Evolutionary conservation across 2,113 vertebrate species (phyloP).

Genomic region (Mustelus asterias): DNA sequence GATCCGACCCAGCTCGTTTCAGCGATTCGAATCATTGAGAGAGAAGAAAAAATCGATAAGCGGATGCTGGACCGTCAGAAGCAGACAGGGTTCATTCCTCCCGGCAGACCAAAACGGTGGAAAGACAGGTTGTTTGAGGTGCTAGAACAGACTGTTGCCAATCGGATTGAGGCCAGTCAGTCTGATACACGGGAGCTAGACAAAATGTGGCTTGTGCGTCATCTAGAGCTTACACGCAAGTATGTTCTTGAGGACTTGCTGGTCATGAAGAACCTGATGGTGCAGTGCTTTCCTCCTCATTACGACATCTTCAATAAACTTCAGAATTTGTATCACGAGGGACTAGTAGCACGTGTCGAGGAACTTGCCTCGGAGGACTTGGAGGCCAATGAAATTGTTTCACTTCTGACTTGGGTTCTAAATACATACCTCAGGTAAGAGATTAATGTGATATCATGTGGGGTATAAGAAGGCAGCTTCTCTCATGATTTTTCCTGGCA

Average conservation of each 20-base stretch:
- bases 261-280: slow-evolving; percentile 82
- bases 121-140: slow-evolving; percentile 85
- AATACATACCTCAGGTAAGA: slow-evolving; percentile 87
- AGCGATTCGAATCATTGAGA: slow-evolving; percentile 88
- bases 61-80: slow-evolving; percentile 87
- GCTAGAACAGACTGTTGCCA: slow-evolving; percentile 80
- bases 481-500: not conserved
- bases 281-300: slow-evolving; percentile 85
- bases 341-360: slow-evolving; percentile 73
- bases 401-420: slow-evolving; percentile 86
- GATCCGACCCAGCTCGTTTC: slow-evolving; percentile 93
- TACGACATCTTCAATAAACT: slow-evolving; percentile 82
- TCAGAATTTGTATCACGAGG: slow-evolving; percentile 77
- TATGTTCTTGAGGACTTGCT: slow-evolving; percentile 85
- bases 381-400: slow-evolving; percentile 93
- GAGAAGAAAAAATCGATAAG: slow-evolving; percentile 88
- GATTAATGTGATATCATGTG: not conserved
- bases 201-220: slow-evolving; percentile 97
- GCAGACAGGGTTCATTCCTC: slow-evolving; percentile 86
- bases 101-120: slow-evolving; percentile 87
- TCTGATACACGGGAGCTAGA: slow-evolving; percentile 82
- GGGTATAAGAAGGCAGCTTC: not conserved
- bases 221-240: slow-evolving; percentile 86
- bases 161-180: slow-evolving; percentile 84
- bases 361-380: slow-evolving; percentile 84